Percentiles rank a stretch among this genome's conserved stretches.
Evolutionary conservation across 2,113 vertebrate genomes (phyloP).

Genomic region (Scopus umbretta): DNA sequence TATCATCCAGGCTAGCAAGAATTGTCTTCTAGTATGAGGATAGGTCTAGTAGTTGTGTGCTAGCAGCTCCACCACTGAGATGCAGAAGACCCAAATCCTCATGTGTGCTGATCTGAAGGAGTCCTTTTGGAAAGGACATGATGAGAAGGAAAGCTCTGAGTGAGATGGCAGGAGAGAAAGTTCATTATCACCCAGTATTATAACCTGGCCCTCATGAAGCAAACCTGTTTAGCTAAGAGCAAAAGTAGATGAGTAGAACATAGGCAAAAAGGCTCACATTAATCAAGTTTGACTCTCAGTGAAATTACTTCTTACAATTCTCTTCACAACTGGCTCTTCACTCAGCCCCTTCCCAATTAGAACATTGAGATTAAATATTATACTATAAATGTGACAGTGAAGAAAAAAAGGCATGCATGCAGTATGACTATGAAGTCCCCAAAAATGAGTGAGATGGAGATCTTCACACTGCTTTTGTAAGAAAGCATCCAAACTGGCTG

Average conservation of each 20-base stretch:
- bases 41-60: not conserved
- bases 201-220: not conserved
- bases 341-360: not conserved
- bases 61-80: not conserved
- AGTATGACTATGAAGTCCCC: not conserved
- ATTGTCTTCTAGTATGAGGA: not conserved
- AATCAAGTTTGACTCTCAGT: not conserved
- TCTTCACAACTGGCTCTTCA: not conserved
- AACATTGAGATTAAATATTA: not conserved
- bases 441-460: not conserved
- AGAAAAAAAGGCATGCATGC: not conserved
- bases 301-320: not conserved
- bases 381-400: not conserved
- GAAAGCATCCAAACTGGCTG: not conserved
- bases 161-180: not conserved
- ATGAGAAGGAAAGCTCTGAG: not conserved
- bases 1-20: not conserved
- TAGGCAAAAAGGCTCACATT: not conserved
- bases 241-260: not conserved
- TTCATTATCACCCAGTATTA: not conserved
- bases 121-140: not conserved
- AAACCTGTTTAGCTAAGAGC: not conserved
- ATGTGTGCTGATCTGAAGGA: not conserved
- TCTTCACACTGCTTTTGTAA: not conserved
- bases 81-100: not conserved